Evolutionary conservation across 2,888 invertebrate genomes (phyloP).

Genomic region (Drosophila kambysellisi): DNA sequence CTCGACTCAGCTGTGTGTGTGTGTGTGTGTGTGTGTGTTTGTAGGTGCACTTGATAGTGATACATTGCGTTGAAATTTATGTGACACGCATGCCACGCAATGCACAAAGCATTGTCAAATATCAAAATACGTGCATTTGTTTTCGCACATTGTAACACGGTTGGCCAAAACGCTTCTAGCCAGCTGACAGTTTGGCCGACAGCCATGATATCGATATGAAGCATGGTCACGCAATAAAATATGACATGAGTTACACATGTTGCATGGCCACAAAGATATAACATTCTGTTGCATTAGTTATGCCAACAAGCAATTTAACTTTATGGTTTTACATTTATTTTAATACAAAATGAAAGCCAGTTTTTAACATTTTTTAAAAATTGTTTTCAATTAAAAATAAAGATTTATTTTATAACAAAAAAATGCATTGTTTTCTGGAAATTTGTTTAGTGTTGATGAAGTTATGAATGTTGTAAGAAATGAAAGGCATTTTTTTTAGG

Average conservation of each 20-base stretch:
- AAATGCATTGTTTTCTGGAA: no score
- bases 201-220: constrained; percentile 33
- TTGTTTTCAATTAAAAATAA: no score
- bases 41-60: constrained; percentile 56
- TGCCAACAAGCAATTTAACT: constrained; percentile 5
- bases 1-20: constrained; percentile 54
- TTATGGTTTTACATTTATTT: not conserved
- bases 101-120: constrained; percentile 42
- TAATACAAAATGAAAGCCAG: not conserved
- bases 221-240: constrained; percentile 56
- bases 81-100: constrained; percentile 47
- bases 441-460: not conserved
- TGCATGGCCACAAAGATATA: constrained; percentile 19
- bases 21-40: constrained; percentile 9
- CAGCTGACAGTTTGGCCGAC: constrained; percentile 45
- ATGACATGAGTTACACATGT: constrained; percentile 75
- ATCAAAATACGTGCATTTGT: constrained; percentile 54
- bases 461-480: not conserved
- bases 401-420: no score
- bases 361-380: not conserved
- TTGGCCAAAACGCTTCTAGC: constrained; percentile 20
- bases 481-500: not conserved
- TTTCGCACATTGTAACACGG: constrained; percentile 68
- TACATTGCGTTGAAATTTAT: constrained; percentile 45
- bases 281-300: constrained; percentile 23